Evolutionary conservation across 2,113 vertebrate species (phyloP).

Genomic region (Rhinolophus ferrumequinum): DNA sequence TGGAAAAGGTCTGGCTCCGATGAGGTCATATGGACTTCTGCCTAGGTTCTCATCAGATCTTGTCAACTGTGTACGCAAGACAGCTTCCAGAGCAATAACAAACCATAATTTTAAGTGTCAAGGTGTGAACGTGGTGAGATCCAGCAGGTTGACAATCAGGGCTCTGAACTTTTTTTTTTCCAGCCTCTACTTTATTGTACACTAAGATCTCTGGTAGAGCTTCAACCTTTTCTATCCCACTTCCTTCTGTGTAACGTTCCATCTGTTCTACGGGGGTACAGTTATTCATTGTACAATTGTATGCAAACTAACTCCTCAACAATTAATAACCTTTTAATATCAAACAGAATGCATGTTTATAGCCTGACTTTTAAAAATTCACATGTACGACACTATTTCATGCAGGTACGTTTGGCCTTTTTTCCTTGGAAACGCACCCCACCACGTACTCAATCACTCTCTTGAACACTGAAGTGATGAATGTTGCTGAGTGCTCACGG

Average conservation of each 20-base stretch:
- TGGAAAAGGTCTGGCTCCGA: background rate
- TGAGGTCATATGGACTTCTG: background rate
- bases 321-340: conserved; percentile 7
- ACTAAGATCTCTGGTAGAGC: background rate
- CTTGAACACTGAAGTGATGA: conserved; percentile 83
- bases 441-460: conserved; percentile 80
- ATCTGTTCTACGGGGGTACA: background rate
- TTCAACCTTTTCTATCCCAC: background rate
- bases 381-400: conserved; percentile 27
- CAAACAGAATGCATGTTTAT: background rate
- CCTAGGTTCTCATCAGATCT: background rate
- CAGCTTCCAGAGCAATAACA: conserved; percentile 30
- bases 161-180: background rate
- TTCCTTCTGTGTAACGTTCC: background rate
- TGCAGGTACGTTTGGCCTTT: background rate
- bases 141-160: background rate
- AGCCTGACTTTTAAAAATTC: background rate
- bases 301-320: background rate
- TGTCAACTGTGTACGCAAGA: background rate
- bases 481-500: conserved; percentile 81
- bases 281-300: background rate
- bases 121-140: background rate
- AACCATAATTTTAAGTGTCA: background rate
- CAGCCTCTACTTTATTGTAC: background rate
- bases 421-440: conserved; percentile 79